Evolutionary conservation across 1,140 invertebrate species (phyloP).

Genomic region (Cheumatopsyche charites): DNA sequence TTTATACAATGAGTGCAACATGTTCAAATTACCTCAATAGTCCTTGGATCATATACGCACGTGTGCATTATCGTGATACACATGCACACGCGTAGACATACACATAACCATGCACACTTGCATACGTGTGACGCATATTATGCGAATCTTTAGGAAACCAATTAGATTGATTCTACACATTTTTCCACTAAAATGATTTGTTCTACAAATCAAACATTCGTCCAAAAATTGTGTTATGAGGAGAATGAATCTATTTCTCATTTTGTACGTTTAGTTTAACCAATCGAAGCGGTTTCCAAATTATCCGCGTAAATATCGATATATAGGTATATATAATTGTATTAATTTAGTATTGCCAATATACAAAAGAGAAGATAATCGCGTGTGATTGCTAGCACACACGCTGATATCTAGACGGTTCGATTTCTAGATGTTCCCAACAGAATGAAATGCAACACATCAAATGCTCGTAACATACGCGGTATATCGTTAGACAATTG

Average conservation of each 20-base stretch:
- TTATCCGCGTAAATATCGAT: no score
- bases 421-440: background rate
- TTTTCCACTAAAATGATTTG: no score
- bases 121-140: no score
- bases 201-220: no score
- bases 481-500: slow-evolving; percentile 19
- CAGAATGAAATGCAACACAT: background rate
- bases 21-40: slow-evolving; percentile 28
- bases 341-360: slow-evolving; percentile 28
- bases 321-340: background rate
- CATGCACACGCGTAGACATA: background rate
- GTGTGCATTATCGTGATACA: no score
- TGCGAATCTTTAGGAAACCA: no score
- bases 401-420: slow-evolving; percentile 18
- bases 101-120: background rate
- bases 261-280: no score
- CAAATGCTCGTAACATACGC: slow-evolving; percentile 1
- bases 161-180: no score
- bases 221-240: no score
- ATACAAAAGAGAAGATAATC: slow-evolving; percentile 10
- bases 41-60: background rate
- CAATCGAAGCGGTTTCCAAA: no score
- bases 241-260: no score
- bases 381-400: slow-evolving; percentile 11
- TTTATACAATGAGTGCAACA: slow-evolving; percentile 39